A percentile compares a stretch with the other conserved stretches of the same genome.
Evolutionary conservation across 2,113 vertebrate genomes (phyloP).

Genomic region (Chrysemys picta): DNA sequence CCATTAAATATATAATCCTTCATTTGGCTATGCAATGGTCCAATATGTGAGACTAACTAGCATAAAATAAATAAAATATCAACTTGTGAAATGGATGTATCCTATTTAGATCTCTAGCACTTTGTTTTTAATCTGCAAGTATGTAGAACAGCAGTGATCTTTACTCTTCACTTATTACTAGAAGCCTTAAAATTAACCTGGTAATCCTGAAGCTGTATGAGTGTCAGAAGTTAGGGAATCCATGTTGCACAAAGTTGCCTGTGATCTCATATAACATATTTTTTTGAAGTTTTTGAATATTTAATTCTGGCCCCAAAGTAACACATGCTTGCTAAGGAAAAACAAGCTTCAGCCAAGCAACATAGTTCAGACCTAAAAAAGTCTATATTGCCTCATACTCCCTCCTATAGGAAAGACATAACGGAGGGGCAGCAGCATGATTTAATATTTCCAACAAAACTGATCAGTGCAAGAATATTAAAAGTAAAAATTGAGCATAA

Average conservation of each 20-base stretch:
- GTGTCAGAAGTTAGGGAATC: background rate
- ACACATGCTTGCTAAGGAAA: background rate
- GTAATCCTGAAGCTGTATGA: background rate
- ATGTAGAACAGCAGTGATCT: background rate
- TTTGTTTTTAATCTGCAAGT: background rate
- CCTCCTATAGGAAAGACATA: background rate
- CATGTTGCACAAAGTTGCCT: background rate
- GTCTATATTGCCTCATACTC: background rate
- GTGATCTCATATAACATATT: background rate
- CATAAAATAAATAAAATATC: background rate
- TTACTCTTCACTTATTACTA: background rate
- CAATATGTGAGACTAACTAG: background rate
- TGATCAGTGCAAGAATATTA: background rate
- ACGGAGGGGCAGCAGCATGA: conserved; percentile 30
- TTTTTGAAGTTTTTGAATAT: background rate
- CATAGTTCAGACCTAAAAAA: background rate
- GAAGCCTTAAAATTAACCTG: background rate
- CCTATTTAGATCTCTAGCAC: background rate
- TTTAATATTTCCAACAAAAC: background rate
- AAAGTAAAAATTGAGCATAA: background rate
- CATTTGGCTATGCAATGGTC: background rate
- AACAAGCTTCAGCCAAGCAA: background rate
- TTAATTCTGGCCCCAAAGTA: background rate
- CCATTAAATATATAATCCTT: background rate
- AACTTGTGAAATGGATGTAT: background rate